Evolutionary conservation across 1,140 invertebrate species (phyloP), one percentile per base, ranked within the genome.

Genomic region (Drosophila asahinai): DNA sequence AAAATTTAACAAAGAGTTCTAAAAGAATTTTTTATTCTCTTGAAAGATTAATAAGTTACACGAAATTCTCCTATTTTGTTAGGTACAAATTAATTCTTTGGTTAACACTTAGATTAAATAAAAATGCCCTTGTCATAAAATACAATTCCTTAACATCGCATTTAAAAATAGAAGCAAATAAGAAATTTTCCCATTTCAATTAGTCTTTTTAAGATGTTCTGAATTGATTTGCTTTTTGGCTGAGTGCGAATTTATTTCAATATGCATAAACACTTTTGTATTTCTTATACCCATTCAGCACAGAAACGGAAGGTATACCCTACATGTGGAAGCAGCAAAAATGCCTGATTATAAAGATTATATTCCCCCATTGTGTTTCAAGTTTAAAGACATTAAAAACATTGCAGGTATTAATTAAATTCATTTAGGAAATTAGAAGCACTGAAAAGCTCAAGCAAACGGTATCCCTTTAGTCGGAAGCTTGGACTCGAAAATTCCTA

Each of bases 181-280:
- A 54, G 15, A 67, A 66, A 17, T 36, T 25, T 27, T 27, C 22
- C 12, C n/a, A 43, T 51, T 60, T 30, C 27, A 57, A 30, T 52
- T 25, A 33, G 2, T 12, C 5, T 36, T 22, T 48, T 19, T 15
- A 5, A 75, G 84, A 89, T 89, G 84, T 47, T 74, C 84, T 22
- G 27, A 84, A 89, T 89, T 90, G 84, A 89, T 89, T 68, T 49
- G 25, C 12, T 58, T 86, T 83, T 87, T 57, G 62, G 70, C 40
- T 76, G 63, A 52, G 71, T 83, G 84, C 78, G 90, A 90, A 89
- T 84, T 90, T 86, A 76, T 84, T 79, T 86, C 47, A 71, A 79
- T 71, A 75, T 64, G 62, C 68, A 63, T 58, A 61, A 30, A 36
- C 77, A 64, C 61, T 68, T 82, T 66, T 25, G 14, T 38, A 43